Base-by-base conservation (phyloP, 2,113 vertebrate genomes). In the Acanthochromis polyacanthus region DNA sequence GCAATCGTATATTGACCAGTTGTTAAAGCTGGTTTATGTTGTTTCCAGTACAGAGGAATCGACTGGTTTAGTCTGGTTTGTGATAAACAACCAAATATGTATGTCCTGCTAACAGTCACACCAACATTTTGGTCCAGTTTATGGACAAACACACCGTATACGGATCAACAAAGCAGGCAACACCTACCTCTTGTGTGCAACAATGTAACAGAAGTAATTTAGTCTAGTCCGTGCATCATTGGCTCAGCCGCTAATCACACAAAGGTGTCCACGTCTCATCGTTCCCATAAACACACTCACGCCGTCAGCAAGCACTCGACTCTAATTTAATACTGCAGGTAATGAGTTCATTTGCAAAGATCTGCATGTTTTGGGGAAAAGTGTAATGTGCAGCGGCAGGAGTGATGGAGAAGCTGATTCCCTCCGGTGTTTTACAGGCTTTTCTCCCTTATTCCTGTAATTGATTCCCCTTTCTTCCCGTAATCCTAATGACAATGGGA, bases 321-420 rank as follows among this genome's bases (percentile, higher is more conserved):
- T 25, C 74, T 89, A 71, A 84, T 84, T 88, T 77, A 61, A 85
- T 74, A 75, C 60, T 22, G 38, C 20, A 64, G 64, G 58, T 84
- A 89, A 88, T 86, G 60, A 59, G 64, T 76, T 89, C 14, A 79
- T 90, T 87, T 86, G 83, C 86, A 81, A 71, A 72, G 32, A 92
- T 83, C 75, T 82, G 80, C 60, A 67, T 85, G 84, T 87, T 88
- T 80, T 80, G n/a, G 52, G 40, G 51, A 58, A 53, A 77, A 11
- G 20, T 25, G 78, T 63, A 63, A 77, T 36, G 32, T 12, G 75
- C 38, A 64, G 48, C 10, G 2, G 28, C 75, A 63, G 10, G 38
- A 84, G 60, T 73, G 78, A 85, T 68, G 50, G 70, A 73, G 68
- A 75, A 75, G 66, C 62, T 73, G 76, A 61, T 69, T 83, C 64